Evolutionary conservation across 2,113 vertebrate genomes (phyloP).

Genomic region (Bombycilla garrulus): DNA sequence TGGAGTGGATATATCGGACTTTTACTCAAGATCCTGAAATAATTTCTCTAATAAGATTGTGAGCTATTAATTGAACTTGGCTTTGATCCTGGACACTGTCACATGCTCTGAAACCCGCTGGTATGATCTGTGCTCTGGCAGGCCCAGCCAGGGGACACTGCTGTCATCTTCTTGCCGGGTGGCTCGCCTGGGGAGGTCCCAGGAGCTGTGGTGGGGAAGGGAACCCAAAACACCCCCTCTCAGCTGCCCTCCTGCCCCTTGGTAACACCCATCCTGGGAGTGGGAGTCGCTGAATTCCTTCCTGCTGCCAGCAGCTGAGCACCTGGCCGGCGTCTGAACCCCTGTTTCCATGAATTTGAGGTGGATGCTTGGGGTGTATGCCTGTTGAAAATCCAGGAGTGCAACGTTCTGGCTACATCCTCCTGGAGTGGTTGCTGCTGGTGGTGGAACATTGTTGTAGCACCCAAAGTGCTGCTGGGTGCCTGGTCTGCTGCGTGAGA

Average conservation of each 20-base stretch:
- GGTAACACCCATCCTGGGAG: not conserved
- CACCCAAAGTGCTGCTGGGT: not conserved
- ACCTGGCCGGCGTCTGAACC: not conserved
- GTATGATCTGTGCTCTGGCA: not conserved
- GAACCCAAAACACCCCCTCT: accelerated
- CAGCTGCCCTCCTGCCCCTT: not conserved
- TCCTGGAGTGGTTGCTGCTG: not conserved
- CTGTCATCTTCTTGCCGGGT: accelerated
- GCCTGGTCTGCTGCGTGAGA: not conserved
- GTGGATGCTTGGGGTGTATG: not conserved
- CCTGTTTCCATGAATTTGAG: not conserved
- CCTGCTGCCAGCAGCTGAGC: not conserved
- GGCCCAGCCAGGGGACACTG: not conserved
- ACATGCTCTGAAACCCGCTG: accelerated
- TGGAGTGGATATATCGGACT: constrained; percentile 63
- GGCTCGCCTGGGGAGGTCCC: accelerated
- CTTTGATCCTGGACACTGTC: constrained; percentile 55
- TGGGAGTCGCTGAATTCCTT: not conserved
- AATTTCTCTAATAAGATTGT: constrained; percentile 71
- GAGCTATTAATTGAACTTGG: constrained; percentile 71
- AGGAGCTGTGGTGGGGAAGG: not conserved
- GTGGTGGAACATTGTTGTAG: accelerated
- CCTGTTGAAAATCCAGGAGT: not conserved
- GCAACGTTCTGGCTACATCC: accelerated
- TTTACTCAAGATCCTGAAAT: constrained; percentile 64